These are phyloP conservation scores for Sipunculus nudus DNA, from an alignment of 2,888 invertebrate species.

Conservation along the genomic window DNA sequence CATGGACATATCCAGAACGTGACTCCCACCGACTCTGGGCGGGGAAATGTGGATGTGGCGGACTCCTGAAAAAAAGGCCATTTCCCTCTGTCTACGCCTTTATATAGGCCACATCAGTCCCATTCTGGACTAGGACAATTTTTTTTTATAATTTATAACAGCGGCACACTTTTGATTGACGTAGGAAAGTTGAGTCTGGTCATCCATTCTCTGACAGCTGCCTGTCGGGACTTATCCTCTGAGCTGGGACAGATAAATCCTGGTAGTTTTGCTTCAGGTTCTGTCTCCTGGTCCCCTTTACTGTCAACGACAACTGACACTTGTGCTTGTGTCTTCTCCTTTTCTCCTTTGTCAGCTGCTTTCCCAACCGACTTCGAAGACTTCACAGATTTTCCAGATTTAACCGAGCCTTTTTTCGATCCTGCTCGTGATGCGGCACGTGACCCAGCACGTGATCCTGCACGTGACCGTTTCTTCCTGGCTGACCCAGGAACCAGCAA, in stretches of 20 bases:
- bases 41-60: too few relatives aligned
- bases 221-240: constrained; percentile 48
- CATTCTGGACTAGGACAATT: neutral
- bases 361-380: neutral
- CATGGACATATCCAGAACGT: too few relatives aligned
- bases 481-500: too few relatives aligned
- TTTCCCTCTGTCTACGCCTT: too few relatives aligned
- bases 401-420: too few relatives aligned
- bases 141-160: constrained; percentile 13
- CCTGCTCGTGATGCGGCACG: too few relatives aligned
- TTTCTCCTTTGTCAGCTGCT: neutral
- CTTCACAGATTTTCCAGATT: neutral
- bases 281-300: neutral
- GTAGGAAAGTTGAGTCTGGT: constrained; percentile 40
- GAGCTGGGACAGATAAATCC: constrained; percentile 53
- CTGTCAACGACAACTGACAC: neutral
- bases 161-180: constrained; percentile 41
- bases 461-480: too few relatives aligned
- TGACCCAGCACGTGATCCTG: too few relatives aligned
- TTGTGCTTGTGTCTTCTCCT: neutral
- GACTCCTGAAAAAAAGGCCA: too few relatives aligned
- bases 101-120: too few relatives aligned
- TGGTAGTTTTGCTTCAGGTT: constrained; percentile 31
- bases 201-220: constrained; percentile 51
- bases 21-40: too few relatives aligned